Evolutionary conservation across 2,888 invertebrate species (phyloP), one percentile per base, ranked within the genome.

Genomic region (Tiphia femorata): DNA sequence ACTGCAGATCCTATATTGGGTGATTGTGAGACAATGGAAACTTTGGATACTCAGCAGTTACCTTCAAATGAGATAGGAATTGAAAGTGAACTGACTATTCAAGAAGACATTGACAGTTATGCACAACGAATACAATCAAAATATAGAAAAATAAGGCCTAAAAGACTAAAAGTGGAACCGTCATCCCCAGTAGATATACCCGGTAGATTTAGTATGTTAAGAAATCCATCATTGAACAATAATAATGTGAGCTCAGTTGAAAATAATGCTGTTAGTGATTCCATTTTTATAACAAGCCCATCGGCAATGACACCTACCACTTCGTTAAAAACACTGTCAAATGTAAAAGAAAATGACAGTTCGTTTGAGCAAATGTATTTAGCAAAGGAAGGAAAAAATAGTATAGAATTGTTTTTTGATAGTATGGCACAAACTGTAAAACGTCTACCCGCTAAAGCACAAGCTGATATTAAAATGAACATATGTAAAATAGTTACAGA

Each of bases 401-500:
- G 74, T 52, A 60, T 80, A 41, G 81, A 82, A 49, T 49, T 74
- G 6, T 83, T 83, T 64, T 83, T 82, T 23, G 75, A 76, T 10
- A 81, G 78, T 33, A 80, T 83, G 73, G 80, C 80, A 0, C 75
- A 81, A 27, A 75, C 74, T 6, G 80, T 83, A 3, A 70, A 77
- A 20, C 67, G 70, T 50, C 62, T 83, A 10, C 81, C 83, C 1
- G 62, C 76, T 0, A 75, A 77, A 42, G 72, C 73, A 1, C 83
- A 82, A 50, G 78, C 78, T 0, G 77, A 77, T 50, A 74, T 82
- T 7, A 81, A 82, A 64, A 78, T 78, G 78, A 76, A 80, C 14
- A 79, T 83, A 42, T 79, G 75, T 43, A 78, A 77, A 67, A 75
- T 83, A 16, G 79, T 83, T 2, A 76, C 80, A 0, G 77, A 68